phyloP scores from a whole-genome alignment of 2,113 vertebrate species.

The Pachycephala philippinensis region DNA sequence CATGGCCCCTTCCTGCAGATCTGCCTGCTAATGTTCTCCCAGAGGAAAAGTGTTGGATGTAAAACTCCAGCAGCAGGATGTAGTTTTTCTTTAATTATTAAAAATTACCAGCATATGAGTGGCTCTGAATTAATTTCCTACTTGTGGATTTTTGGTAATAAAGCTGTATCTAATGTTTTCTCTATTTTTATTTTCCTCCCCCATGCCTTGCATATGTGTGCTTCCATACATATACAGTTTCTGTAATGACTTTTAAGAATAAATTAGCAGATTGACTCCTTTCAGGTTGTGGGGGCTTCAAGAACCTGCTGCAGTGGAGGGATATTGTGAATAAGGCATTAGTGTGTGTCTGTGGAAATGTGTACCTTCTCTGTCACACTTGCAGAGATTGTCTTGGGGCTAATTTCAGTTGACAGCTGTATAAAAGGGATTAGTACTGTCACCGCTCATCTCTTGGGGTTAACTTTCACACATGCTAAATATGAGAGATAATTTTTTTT shows the following conservation, averaged over 20 bases:
- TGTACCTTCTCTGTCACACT: neutral
- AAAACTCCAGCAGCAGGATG: neutral
- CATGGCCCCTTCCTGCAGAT: neutral
- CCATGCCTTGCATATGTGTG: neutral
- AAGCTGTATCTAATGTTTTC: neutral
- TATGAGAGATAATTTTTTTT: neutral
- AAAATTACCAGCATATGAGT: neutral
- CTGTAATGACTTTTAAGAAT: neutral
- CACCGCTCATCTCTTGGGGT: neutral
- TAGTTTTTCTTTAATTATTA: neutral
- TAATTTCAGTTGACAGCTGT: slow-evolving; percentile 55
- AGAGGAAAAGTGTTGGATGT: neutral
- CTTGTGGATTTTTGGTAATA: neutral
- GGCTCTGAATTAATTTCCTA: neutral
- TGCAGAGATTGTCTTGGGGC: neutral
- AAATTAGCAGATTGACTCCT: neutral
- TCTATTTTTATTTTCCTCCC: neutral
- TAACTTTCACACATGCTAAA: slow-evolving; percentile 44
- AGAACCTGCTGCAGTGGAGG: neutral
- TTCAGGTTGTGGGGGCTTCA: neutral
- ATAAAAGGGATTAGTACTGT: slow-evolving; percentile 49
- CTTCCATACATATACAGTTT: neutral
- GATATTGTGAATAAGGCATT: neutral
- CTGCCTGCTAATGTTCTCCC: neutral
- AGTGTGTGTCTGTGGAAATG: neutral